Conservation (phyloP, 1,140 invertebrate genomes). For the Drosophila kohkoa region DNA sequence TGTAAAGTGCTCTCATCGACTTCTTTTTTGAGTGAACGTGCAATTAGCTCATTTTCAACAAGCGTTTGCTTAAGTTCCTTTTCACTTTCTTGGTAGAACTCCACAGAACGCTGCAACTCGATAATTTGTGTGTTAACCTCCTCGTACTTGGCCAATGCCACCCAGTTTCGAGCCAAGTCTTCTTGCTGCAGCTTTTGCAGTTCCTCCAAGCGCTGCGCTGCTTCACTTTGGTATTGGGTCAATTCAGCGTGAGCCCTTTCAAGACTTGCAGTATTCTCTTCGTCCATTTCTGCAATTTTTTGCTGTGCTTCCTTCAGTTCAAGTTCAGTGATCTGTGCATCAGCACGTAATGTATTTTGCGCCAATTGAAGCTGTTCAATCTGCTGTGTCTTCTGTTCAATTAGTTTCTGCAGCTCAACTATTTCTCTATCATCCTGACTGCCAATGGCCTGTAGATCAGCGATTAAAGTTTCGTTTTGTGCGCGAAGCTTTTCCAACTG, state of each 20-base stretch:
- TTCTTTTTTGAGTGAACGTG: slow-evolving; percentile 72
- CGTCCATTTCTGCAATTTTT: slow-evolving; percentile 71
- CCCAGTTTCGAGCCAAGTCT: slow-evolving; percentile 62
- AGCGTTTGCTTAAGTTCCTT: slow-evolving; percentile 76
- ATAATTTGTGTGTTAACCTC: slow-evolving; percentile 60
- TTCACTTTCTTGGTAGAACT: slow-evolving; percentile 79
- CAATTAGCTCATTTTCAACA: slow-evolving; percentile 71
- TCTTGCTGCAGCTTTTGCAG: slow-evolving; percentile 58
- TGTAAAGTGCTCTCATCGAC: slow-evolving; percentile 82
- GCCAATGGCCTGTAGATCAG: slow-evolving; percentile 72
- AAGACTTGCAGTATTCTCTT: slow-evolving; percentile 57
- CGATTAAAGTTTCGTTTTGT: slow-evolving; percentile 74
- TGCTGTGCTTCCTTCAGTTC: slow-evolving; percentile 78
- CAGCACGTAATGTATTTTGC: slow-evolving; percentile 75
- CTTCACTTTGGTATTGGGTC: slow-evolving; percentile 63
- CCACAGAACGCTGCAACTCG: slow-evolving; percentile 64
- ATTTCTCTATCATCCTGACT: slow-evolving; percentile 57
- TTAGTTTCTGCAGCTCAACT: slow-evolving; percentile 44
- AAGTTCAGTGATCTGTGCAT: slow-evolving; percentile 78
- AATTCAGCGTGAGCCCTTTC: slow-evolving; percentile 64
- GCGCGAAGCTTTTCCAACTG: slow-evolving; percentile 60
- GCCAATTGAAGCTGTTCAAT: slow-evolving; percentile 69
- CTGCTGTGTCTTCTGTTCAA: slow-evolving; percentile 56
- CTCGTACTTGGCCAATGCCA: slow-evolving; percentile 56
- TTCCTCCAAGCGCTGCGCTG: slow-evolving; percentile 50